A percentile compares a stretch with the other conserved stretches of the same genome.
Conservation (phyloP, 1,140 invertebrate species). For the Drosophila ficusphila region DNA sequence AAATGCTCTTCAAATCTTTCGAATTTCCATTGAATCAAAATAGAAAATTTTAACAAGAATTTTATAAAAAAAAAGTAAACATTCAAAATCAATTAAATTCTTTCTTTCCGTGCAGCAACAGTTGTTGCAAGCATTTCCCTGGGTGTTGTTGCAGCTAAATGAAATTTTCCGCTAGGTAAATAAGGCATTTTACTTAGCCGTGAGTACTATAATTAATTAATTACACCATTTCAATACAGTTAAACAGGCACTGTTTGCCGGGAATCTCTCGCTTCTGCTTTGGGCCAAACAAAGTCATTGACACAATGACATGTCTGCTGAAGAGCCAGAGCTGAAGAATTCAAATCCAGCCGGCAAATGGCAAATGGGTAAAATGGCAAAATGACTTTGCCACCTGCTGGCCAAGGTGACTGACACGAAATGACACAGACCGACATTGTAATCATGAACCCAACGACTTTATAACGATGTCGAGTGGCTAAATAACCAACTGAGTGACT, state of each 20-base stretch:
- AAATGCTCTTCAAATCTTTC: too few relatives aligned
- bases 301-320: constrained; percentile 45
- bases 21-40: too few relatives aligned
- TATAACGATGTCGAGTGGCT: constrained; percentile 1
- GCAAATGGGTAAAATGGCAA: too few relatives aligned
- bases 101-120: constrained; percentile 2
- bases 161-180: constrained; percentile 66
- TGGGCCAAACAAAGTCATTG: constrained; percentile 36
- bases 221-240: constrained; percentile 21
- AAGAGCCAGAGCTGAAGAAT: constrained; percentile 15
- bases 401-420: constrained; percentile 68
- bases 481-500: background rate
- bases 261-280: constrained; percentile 2
- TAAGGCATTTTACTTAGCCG: constrained; percentile 31
- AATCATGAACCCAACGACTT: constrained; percentile 26
- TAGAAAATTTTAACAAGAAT: too few relatives aligned
- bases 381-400: constrained; percentile 20
- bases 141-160: constrained; percentile 73
- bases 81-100: fast-evolving
- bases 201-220: constrained; percentile 36
- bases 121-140: constrained; percentile 26
- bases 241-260: background rate
- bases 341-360: constrained; percentile 7
- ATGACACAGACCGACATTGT: constrained; percentile 26
- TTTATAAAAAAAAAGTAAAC: background rate